Conservation (phyloP, 92 coral and sea anemone genomes). For the Desmophyllum pertusum region DNA sequence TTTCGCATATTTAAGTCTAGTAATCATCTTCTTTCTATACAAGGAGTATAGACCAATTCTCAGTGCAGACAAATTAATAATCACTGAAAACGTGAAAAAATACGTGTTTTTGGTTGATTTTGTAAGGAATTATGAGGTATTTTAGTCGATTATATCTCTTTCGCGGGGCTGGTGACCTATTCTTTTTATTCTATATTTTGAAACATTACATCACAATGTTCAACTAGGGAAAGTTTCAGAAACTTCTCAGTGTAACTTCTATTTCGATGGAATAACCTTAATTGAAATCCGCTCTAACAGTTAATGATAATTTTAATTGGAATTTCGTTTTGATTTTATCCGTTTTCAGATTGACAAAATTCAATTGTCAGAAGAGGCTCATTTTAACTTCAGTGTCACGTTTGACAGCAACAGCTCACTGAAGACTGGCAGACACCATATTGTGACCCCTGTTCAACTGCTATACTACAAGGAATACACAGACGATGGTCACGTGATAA, state of each 20-base stretch:
- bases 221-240: background rate
- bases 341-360: constrained; percentile 51
- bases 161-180: no score
- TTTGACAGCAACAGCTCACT: constrained; percentile 69
- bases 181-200: no score
- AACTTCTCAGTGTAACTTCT: background rate
- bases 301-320: background rate
- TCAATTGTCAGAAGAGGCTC: constrained; percentile 45
- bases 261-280: no score
- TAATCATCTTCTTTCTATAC: no score
- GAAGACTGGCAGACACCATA: constrained; percentile 68
- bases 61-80: no score
- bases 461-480: constrained; percentile 65
- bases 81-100: no score
- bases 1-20: no score
- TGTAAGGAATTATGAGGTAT: no score
- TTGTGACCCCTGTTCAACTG: constrained; percentile 69
- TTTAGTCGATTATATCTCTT: no score
- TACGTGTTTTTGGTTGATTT: no score
- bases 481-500: constrained; percentile 58
- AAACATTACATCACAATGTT: no score
- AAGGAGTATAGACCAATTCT: no score
- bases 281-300: background rate
- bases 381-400: constrained; percentile 62
- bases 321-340: background rate